Conservation (phyloP, 1,140 invertebrate species). For the Drosophila nigromelanica region DNA sequence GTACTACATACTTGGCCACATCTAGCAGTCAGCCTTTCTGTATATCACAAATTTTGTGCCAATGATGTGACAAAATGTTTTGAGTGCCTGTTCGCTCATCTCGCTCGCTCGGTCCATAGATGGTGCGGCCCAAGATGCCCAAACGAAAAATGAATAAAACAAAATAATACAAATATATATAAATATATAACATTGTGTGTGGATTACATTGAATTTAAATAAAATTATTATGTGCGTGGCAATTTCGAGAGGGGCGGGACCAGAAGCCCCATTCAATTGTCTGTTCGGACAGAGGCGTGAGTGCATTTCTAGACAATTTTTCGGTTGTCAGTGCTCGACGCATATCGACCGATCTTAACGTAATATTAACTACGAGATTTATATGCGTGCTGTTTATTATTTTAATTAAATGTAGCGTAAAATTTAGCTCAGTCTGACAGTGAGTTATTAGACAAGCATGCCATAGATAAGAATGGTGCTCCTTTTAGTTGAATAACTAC, state of each 20-base stretch:
- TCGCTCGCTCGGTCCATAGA: constrained; percentile 73
- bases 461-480: constrained; percentile 5
- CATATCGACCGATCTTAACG: constrained; percentile 74
- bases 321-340: constrained; percentile 55
- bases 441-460: constrained; percentile 2
- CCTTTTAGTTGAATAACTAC: constrained; percentile 17
- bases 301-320: constrained; percentile 64
- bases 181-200: constrained; percentile 37
- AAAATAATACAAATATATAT: constrained; percentile 39
- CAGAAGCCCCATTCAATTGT: background rate
- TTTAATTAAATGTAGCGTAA: constrained; percentile 64
- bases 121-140: constrained; percentile 65
- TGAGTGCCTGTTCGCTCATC: constrained; percentile 18
- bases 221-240: constrained; percentile 43
- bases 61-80: constrained; percentile 64
- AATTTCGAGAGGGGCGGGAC: background rate
- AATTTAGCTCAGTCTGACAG: constrained; percentile 27
- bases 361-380: constrained; percentile 73
- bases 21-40: constrained; percentile 36
- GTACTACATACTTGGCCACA: constrained; percentile 43
- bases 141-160: constrained; percentile 43
- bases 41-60: constrained; percentile 57
- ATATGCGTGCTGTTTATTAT: constrained; percentile 45
- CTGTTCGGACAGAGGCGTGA: constrained; percentile 5
- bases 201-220: constrained; percentile 70